Evolutionary conservation across 1,140 invertebrate species (phyloP), one percentile per base, ranked within the genome.

Genomic region (Rhynchophorus ferrugineus): DNA sequence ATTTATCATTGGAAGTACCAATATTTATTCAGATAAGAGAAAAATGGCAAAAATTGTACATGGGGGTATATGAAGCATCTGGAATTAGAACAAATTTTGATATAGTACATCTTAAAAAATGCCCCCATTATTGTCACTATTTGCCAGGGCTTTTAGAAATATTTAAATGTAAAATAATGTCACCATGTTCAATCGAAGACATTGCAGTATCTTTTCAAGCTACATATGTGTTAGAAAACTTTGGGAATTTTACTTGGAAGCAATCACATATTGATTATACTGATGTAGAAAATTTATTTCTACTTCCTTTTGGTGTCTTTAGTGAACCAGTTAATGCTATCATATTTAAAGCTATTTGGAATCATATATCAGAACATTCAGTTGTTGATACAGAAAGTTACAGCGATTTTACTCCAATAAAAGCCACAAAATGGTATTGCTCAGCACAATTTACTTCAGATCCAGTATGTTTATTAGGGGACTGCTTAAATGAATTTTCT

Each of bases 351-450:
- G 83, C 87, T n/a, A 87, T 85, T 6, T 98, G 94, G 94, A 85
- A 85, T 2, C 77, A 83, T 66, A 73, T 96, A 39, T 80, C 83
- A 2, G 92, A 95, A 67, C 84, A 88, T 68, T 79, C 89, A 21
- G 82, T 95, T 20, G 82, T 93, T 1, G 94, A 97, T 64, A 89
- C 84, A 57, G 83, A 90, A 65, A 81, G 79, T 48, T 90, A 91
- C 67, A 87, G 85, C 33, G 89, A 95, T 72, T 83, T 97, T 60
- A 83, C 93, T 64, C 90, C 93, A 7, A 71, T 85, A 18, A 79
- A 86, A 61, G 91, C 94, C 18, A 85, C 87, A 0, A 77, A 82
- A 53, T 96, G 93, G 79, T 80, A 79, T 5, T 72, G 85, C 13
- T 73, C 74, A 62, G 71, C 82, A 0, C 76, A 77, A 61, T 78